A percentile compares a stretch with the other conserved stretches of the same genome.
Evolutionary conservation across 2,113 vertebrate genomes (phyloP).

Genomic region (Neopipo cinnamomea): DNA sequence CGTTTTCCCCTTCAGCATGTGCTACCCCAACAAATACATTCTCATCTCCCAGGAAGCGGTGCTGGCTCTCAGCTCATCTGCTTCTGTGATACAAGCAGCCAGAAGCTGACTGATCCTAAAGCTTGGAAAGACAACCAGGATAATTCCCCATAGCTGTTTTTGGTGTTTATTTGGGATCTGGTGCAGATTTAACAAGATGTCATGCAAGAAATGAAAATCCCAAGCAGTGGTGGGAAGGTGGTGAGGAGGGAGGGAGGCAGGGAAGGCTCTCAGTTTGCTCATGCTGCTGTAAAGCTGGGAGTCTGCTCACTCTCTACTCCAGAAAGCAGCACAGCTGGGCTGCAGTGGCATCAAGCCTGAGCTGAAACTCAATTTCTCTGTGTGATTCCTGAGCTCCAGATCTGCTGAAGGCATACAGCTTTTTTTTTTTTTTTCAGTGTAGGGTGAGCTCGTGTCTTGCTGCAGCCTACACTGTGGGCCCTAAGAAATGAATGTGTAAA

Average conservation of each 20-base stretch:
- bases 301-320: not conserved
- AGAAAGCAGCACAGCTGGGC: not conserved
- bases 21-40: not conserved
- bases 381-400: not conserved
- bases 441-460: not conserved
- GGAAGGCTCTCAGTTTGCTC: not conserved
- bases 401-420: not conserved
- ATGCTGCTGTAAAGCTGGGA: not conserved
- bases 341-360: not conserved
- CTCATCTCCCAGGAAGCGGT: not conserved
- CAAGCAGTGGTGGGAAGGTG: not conserved
- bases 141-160: not conserved
- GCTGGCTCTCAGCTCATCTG: slow-evolving; percentile 15
- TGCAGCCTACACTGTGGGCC: slow-evolving; percentile 5
- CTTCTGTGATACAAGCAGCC: not conserved
- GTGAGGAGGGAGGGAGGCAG: not conserved
- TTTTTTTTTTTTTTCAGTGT: not conserved
- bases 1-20: not conserved
- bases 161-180: not conserved
- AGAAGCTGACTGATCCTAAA: slow-evolving; percentile 24
- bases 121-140: not conserved
- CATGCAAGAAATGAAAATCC: not conserved
- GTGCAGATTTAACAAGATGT: not conserved
- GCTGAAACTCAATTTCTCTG: not conserved
- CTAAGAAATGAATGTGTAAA: slow-evolving; percentile 51